Evolutionary conservation across 2,113 vertebrate species (phyloP), one percentile per base, ranked within the genome.

Genomic region (Elachura formosa): DNA sequence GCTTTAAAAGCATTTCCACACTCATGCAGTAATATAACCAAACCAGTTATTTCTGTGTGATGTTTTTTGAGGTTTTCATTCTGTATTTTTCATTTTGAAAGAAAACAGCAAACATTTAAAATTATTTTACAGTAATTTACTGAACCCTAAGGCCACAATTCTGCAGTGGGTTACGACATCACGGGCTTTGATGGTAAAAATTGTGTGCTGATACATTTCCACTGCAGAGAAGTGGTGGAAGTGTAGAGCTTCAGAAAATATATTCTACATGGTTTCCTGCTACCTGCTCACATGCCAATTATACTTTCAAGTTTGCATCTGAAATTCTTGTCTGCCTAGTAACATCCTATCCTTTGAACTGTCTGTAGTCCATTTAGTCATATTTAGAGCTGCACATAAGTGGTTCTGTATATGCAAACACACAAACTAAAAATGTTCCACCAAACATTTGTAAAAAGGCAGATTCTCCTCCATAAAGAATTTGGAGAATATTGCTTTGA

Each of bases 211-310:
- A 51, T 78, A 81, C 40, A 20, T 63, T 94, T 71, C 45, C 18
- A 75, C 81, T 72, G 81, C 84, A 89, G 89, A 91, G 61, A 78
- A 89, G 81, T 79, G 87, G 90, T 91, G 87, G 84, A 95, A 85
- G 62, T 23, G 43, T 29, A 79, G 63, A 80, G 71, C 62, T 84
- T 64, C 49, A 62, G 81, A 80, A 92, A 91, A 94, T 33, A 24
- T 34, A 66, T 91, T 69, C 75, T 43, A 73, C 21, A 6, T 2
- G 0, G 26, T 71, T 96, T 93, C 59, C 68, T 91, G 64, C 67
- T 91, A 93, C 63, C 63, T 93, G 72, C 67, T 91, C 59, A 14
- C 12, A 14, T 86, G 75, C 55, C 82, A 90, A 25, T 83, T 91
- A 55, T 21, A 88, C 73, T 96, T 93, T 41, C 51, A 80, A 52